Evolutionary conservation across 2,888 invertebrate species (phyloP).

Genomic region (Stenotaenia linearis): DNA sequence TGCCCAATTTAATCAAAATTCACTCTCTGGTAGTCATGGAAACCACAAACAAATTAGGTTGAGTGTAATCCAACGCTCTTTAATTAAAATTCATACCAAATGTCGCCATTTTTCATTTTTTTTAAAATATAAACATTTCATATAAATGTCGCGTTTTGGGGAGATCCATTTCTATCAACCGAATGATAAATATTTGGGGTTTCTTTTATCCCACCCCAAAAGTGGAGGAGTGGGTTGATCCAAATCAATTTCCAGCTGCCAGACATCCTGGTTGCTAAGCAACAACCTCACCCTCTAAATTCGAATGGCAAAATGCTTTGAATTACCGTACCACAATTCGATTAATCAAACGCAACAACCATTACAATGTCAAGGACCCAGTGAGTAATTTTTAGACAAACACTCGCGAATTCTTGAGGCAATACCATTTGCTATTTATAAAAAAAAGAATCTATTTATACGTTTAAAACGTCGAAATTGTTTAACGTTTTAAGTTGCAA

Average conservation of each 20-base stretch:
- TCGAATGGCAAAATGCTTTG: not conserved
- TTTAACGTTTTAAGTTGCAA: too few relatives aligned
- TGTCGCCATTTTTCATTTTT: too few relatives aligned
- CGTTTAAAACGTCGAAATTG: too few relatives aligned
- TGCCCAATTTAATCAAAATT: not conserved
- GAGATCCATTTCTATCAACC: too few relatives aligned
- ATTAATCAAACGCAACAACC: not conserved
- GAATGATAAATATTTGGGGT: not conserved
- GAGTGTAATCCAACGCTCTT: too few relatives aligned
- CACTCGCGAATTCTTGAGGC: not conserved
- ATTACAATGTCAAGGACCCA: not conserved
- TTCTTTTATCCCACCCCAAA: not conserved
- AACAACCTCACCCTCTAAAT: not conserved
- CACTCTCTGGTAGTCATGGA: not conserved
- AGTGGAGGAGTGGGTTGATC: not conserved
- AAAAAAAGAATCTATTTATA: too few relatives aligned
- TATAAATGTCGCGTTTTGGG: too few relatives aligned
- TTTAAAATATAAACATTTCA: not conserved
- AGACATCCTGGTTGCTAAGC: not conserved
- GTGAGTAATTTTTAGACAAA: not conserved
- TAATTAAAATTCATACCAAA: too few relatives aligned
- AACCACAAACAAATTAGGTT: not conserved
- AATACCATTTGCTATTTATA: not conserved
- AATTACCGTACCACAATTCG: not conserved
- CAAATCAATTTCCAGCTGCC: not conserved